phyloP scores from a whole-genome alignment of 2,888 invertebrate species.

The Aethes cnicana region DNA sequence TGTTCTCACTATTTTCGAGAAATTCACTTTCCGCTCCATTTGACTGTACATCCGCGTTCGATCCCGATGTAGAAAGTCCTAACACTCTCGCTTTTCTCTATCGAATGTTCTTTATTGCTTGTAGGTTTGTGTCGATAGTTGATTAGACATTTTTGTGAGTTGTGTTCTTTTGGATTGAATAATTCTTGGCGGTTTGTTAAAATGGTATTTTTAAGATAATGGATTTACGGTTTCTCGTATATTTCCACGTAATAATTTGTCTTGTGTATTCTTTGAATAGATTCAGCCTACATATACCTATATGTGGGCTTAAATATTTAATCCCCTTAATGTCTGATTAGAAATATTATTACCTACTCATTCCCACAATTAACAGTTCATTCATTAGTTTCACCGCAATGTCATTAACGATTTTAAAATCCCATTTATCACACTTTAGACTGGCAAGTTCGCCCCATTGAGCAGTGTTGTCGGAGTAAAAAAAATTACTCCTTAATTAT shows the following conservation, averaged over 20 bases:
- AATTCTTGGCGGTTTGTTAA: conserved; percentile 3
- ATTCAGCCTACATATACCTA: too few species aligned
- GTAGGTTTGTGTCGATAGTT: not conserved
- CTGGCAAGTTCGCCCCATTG: conserved; percentile 27
- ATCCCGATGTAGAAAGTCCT: not conserved
- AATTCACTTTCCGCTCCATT: conserved; percentile 67
- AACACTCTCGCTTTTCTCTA: not conserved
- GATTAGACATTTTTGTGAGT: not conserved
- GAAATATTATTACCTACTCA: too few species aligned
- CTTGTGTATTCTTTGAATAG: too few species aligned
- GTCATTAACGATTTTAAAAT: conserved; percentile 33
- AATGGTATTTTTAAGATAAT: conserved; percentile 13
- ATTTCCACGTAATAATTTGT: too few species aligned
- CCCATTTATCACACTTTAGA: conserved; percentile 39
- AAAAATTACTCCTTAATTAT: conserved; percentile 44
- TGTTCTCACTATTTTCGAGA: conserved; percentile 65
- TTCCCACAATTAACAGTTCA: conserved; percentile 16
- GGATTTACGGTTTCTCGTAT: too few species aligned
- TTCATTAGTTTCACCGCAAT: conserved; percentile 16
- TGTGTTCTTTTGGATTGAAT: not conserved
- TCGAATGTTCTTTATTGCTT: not conserved
- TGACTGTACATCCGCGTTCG: conserved; percentile 34
- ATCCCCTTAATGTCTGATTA: too few species aligned
- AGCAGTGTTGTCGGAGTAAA: conserved; percentile 33
- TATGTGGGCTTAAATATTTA: too few species aligned